These are phyloP conservation scores for Agriotes lineatus DNA, from an alignment of 2,888 invertebrate genomes.

Conservation along the genomic window DNA sequence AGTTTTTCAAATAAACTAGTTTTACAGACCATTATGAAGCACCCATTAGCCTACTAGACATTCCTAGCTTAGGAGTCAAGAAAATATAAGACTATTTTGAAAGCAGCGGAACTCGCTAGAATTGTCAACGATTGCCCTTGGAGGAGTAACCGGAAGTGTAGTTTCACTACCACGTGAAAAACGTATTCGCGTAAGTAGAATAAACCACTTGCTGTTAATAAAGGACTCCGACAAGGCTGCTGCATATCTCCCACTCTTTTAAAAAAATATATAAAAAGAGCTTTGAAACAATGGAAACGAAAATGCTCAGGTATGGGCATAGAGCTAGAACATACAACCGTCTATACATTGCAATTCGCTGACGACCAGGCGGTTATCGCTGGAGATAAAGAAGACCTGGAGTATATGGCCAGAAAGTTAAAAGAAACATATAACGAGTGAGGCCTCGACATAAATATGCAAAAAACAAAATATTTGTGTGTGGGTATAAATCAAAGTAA, in stretches of 20 bases:
- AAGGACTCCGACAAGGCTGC: background rate
- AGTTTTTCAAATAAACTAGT: no score
- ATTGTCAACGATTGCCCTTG: no score
- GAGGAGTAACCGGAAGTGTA: no score
- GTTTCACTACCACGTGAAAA: no score
- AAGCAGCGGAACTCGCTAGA: no score
- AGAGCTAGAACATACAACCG: slow-evolving; percentile 3
- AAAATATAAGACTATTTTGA: no score
- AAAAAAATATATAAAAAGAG: background rate
- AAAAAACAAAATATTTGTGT: slow-evolving; percentile 19
- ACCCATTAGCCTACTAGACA: no score
- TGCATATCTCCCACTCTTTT: slow-evolving; percentile 7
- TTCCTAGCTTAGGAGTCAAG: no score
- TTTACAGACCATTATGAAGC: no score
- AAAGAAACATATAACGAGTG: background rate
- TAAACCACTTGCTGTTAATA: no score
- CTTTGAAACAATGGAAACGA: slow-evolving; percentile 10
- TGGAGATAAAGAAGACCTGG: slow-evolving; percentile 16
- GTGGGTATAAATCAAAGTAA: slow-evolving; percentile 1
- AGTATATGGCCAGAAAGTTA: slow-evolving; percentile 13
- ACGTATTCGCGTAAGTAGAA: no score
- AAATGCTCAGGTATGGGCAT: slow-evolving; percentile 20
- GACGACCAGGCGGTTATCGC: slow-evolving; percentile 28
- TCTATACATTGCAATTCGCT: slow-evolving; percentile 18
- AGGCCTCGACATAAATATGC: background rate